A percentile compares a stretch with the other conserved stretches of the same genome.
Evolutionary conservation across 2,888 invertebrate species (phyloP).

Genomic region (Erebia epiphron): DNA sequence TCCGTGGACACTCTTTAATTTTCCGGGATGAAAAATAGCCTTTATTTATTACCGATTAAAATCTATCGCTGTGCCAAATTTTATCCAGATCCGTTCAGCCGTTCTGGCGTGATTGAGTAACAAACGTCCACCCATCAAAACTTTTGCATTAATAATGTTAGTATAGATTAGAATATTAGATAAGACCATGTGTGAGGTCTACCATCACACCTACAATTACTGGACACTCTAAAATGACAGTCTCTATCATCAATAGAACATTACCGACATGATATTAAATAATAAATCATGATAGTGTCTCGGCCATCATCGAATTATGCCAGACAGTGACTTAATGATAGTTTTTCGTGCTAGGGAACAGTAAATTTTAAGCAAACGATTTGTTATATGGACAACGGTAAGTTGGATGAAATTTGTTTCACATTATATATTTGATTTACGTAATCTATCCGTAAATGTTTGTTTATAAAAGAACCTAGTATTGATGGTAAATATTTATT

Average conservation of each 20-base stretch:
- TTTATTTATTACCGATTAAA: neutral
- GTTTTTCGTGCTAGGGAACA: conserved; percentile 38
- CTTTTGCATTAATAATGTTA: no score
- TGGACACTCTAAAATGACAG: neutral
- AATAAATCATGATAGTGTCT: conserved; percentile 37
- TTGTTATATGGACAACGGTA: conserved; percentile 37
- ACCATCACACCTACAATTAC: neutral
- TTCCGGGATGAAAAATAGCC: no score
- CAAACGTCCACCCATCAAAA: no score
- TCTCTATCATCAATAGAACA: conserved; percentile 9
- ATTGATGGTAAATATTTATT: conserved; percentile 1
- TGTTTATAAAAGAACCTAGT: conserved; percentile 12
- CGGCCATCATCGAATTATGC: conserved; percentile 41
- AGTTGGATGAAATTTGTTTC: conserved; percentile 33
- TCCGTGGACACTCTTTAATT: no score
- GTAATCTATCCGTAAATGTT: conserved; percentile 25
- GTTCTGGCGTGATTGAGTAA: no score
- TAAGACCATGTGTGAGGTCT: no score
- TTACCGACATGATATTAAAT: conserved; percentile 13
- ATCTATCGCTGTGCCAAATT: neutral
- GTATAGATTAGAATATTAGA: no score
- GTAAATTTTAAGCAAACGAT: conserved; percentile 36
- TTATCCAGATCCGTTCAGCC: no score
- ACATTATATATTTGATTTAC: conserved; percentile 30
- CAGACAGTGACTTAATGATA: conserved; percentile 39